Percentiles rank a stretch among this genome's conserved stretches.
These are phyloP conservation scores for Camelus dromedarius DNA, from an alignment of 2,113 vertebrate species.

Conservation along the genomic window DNA sequence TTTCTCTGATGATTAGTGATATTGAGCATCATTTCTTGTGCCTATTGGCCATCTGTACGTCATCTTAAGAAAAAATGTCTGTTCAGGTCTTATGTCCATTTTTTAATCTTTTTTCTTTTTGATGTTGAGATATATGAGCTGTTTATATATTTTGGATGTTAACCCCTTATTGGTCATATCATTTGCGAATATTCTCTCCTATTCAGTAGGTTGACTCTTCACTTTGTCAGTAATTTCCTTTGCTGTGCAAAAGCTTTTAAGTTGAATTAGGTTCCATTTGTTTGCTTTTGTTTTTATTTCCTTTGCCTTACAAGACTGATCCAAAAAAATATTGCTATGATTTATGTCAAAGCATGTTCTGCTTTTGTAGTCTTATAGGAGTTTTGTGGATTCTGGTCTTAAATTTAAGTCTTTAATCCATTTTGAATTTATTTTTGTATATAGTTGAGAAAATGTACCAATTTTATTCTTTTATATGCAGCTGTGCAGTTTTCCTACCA, in stretches of 20 bases:
- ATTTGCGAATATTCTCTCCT: neutral
- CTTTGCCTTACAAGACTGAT: neutral
- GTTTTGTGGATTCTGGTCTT: neutral
- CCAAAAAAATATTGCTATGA: neutral
- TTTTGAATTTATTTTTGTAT: neutral
- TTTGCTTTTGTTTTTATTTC: neutral
- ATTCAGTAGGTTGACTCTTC: neutral
- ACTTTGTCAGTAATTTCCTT: neutral
- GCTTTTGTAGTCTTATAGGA: neutral
- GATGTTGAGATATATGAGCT: neutral
- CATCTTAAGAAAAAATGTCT: neutral
- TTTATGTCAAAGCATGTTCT: neutral
- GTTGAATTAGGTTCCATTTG: neutral
- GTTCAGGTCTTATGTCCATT: neutral
- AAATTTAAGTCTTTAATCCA: neutral
- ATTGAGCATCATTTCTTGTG: neutral
- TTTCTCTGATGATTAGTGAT: neutral
- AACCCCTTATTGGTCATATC: neutral
- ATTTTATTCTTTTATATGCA: neutral
- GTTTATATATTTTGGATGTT: neutral
- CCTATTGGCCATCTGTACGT: neutral
- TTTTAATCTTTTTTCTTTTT: neutral
- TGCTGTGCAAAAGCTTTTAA: neutral
- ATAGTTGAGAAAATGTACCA: neutral
- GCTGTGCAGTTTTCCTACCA: neutral